These are phyloP conservation scores for Diabrotica undecimpunctata DNA, from an alignment of 1,140 invertebrate species.

Conservation along the genomic window DNA sequence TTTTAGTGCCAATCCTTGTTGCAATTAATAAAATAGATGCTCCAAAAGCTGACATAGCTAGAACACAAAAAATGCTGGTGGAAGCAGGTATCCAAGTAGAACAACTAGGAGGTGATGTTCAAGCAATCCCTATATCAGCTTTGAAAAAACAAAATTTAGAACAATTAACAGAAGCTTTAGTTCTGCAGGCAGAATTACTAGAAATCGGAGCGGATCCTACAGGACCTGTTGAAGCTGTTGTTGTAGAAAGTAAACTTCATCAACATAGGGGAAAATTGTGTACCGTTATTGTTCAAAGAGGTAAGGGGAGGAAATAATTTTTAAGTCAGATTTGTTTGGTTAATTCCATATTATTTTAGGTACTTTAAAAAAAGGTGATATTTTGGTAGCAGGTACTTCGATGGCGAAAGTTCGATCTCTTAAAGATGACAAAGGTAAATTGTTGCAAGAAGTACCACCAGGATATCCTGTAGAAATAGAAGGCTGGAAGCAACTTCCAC, in stretches of 20 bases:
- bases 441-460: slow-evolving; percentile 67
- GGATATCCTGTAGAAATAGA: slow-evolving; percentile 82
- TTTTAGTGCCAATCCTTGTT: slow-evolving; percentile 89
- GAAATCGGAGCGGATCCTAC: slow-evolving; percentile 76
- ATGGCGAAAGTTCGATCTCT: slow-evolving; percentile 86
- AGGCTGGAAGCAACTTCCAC: slow-evolving; percentile 84
- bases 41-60: slow-evolving; percentile 74
- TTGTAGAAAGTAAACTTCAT: slow-evolving; percentile 84
- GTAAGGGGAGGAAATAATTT: slow-evolving; percentile 20
- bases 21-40: slow-evolving; percentile 99
- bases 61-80: slow-evolving; percentile 69
- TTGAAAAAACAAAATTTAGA: slow-evolving; percentile 78
- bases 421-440: slow-evolving; percentile 72
- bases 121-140: slow-evolving; percentile 89
- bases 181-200: slow-evolving; percentile 84
- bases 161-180: slow-evolving; percentile 78
- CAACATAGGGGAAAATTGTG: slow-evolving; percentile 75
- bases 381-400: slow-evolving; percentile 78
- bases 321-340: too few relatives aligned
- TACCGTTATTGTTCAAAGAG: slow-evolving; percentile 84
- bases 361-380: slow-evolving; percentile 74
- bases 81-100: slow-evolving; percentile 81
- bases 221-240: slow-evolving; percentile 82
- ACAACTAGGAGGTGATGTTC: slow-evolving; percentile 87
- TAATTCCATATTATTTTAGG: slow-evolving; percentile 45